phyloP scores from a whole-genome alignment of 2,113 vertebrate species.

The Melozone crissalis region DNA sequence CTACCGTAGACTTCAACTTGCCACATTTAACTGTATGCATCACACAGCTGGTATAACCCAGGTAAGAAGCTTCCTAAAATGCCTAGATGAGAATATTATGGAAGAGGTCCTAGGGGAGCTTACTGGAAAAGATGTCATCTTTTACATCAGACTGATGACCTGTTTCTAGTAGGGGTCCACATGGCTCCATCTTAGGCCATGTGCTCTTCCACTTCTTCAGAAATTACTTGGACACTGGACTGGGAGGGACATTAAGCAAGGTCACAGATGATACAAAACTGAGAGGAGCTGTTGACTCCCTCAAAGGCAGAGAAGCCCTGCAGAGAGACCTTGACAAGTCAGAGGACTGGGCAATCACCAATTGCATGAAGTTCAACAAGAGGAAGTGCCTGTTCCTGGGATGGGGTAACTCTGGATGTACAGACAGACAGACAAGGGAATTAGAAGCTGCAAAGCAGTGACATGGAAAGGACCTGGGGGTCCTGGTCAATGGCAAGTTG shows the following conservation, averaged over 20 bases:
- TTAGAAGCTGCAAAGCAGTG: no score
- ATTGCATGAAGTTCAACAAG: background rate
- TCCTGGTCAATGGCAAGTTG: accelerated
- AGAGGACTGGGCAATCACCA: background rate
- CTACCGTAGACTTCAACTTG: background rate
- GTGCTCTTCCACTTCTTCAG: background rate
- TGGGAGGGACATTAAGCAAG: background rate
- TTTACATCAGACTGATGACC: background rate
- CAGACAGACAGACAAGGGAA: background rate
- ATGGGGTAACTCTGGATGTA: background rate
- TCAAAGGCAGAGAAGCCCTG: background rate
- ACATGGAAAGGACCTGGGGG: background rate
- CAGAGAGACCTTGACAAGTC: background rate
- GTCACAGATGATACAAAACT: background rate
- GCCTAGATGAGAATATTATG: background rate
- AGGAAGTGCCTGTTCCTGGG: background rate
- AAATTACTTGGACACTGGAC: background rate
- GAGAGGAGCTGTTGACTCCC: background rate
- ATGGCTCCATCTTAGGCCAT: background rate
- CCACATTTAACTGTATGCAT: background rate
- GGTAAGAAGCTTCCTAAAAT: background rate
- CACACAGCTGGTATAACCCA: background rate
- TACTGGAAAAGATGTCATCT: background rate
- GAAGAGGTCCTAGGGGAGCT: background rate
- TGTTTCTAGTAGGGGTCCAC: background rate